Conservation (phyloP, 1,140 invertebrate genomes). For the Dermatophagoides farinae region DNA sequence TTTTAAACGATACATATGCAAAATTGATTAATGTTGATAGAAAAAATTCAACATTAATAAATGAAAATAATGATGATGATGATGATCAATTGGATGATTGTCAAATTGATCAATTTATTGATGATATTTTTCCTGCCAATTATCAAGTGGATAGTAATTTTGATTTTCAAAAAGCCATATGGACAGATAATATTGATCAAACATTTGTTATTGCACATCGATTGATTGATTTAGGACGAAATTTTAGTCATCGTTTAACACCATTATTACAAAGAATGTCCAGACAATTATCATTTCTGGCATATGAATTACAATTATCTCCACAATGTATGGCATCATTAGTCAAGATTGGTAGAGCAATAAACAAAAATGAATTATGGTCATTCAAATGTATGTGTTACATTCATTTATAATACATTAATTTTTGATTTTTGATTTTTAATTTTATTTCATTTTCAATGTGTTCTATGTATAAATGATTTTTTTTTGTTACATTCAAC, state of each 20-base stretch:
- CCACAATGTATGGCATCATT: slow-evolving; percentile 1
- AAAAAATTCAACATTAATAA: no score
- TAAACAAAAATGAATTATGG: slow-evolving; percentile 1
- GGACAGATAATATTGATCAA: not conserved
- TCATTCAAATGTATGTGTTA: slow-evolving; percentile 6
- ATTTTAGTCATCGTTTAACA: not conserved
- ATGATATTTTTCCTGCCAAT: not conserved
- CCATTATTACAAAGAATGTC: not conserved
- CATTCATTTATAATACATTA: not conserved
- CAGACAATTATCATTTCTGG: not conserved
- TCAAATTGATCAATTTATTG: not conserved
- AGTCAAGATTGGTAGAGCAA: not conserved
- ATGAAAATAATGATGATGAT: no score
- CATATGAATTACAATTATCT: not conserved
- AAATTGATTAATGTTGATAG: no score
- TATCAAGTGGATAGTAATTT: not conserved
- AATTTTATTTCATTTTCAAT: not conserved
- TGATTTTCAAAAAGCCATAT: not conserved
- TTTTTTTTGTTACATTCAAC: slow-evolving; percentile 3
- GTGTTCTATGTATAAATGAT: no score
- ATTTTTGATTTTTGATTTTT: not conserved
- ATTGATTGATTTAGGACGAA: not conserved
- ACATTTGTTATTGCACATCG: not conserved
- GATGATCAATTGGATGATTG: not conserved
- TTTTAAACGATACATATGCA: no score